phyloP scores from a whole-genome alignment of 2,888 invertebrate species.

The Onthophagus sagittarius region DNA sequence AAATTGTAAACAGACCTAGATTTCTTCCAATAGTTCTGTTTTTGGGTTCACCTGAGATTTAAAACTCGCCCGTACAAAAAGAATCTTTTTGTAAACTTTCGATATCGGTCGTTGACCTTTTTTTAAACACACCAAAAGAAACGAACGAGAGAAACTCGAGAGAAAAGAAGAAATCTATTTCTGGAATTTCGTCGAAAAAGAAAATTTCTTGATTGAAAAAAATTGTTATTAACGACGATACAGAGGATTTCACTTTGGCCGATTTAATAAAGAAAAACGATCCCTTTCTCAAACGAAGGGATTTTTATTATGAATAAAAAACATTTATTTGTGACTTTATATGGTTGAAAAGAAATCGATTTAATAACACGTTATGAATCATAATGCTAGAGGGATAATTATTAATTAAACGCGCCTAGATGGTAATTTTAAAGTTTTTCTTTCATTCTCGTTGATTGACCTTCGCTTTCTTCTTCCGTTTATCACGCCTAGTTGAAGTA shows the following conservation, averaged over 20 bases:
- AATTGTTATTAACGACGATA: neutral
- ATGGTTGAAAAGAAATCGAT: no score
- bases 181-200: neutral
- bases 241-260: neutral
- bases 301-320: no score
- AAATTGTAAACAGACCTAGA: neutral
- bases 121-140: neutral
- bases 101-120: neutral
- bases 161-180: slow-evolving; percentile 1
- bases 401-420: neutral
- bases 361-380: neutral
- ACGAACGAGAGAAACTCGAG: neutral
- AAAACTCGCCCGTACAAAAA: neutral
- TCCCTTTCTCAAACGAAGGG: no score
- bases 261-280: neutral
- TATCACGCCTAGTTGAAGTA: slow-evolving; percentile 73
- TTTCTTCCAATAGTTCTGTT: neutral
- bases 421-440: neutral
- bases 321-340: no score
- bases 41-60: neutral
- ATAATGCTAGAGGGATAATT: neutral
- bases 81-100: neutral
- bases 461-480: slow-evolving; percentile 57
- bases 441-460: slow-evolving; percentile 5
- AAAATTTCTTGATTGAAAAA: neutral